Conservation (phyloP, 2,888 invertebrate species). For the Catocala sponsa region DNA sequence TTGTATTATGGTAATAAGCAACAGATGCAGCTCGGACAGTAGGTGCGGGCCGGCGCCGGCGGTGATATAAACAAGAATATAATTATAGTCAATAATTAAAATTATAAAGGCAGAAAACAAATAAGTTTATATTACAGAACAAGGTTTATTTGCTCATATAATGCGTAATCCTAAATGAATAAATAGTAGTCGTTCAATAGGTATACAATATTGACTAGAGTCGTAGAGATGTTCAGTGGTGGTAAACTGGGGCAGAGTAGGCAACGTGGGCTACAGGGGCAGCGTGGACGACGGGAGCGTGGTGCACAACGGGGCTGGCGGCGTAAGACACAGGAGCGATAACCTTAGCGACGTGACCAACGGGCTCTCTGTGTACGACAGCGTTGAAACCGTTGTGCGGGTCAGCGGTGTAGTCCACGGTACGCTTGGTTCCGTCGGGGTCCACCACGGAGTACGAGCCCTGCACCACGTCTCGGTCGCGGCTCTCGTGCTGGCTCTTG, state of each 20-base stretch:
- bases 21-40: no score
- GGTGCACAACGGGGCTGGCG: conserved; percentile 51
- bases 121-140: no score
- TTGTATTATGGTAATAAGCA: no score
- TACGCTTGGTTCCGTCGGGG: conserved; percentile 84
- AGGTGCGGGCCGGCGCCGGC: no score
- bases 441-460: conserved; percentile 86
- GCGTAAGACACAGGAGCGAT: conserved; percentile 44
- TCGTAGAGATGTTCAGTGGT: conserved; percentile 61
- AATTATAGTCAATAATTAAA: no score
- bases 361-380: conserved; percentile 36
- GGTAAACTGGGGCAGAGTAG: conserved; percentile 65
- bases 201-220: no score
- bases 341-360: conserved; percentile 6
- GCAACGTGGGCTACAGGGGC: neutral
- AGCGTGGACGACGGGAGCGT: no score
- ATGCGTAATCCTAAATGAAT: neutral
- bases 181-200: neutral
- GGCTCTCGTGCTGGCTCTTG: conserved; percentile 84
- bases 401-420: conserved; percentile 66
- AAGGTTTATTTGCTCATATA: neutral
- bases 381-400: conserved; percentile 81
- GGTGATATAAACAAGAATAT: no score
- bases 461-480: conserved; percentile 85
- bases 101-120: no score